phyloP scores from a whole-genome alignment of 2,113 vertebrate species.

The Lota lota region DNA sequence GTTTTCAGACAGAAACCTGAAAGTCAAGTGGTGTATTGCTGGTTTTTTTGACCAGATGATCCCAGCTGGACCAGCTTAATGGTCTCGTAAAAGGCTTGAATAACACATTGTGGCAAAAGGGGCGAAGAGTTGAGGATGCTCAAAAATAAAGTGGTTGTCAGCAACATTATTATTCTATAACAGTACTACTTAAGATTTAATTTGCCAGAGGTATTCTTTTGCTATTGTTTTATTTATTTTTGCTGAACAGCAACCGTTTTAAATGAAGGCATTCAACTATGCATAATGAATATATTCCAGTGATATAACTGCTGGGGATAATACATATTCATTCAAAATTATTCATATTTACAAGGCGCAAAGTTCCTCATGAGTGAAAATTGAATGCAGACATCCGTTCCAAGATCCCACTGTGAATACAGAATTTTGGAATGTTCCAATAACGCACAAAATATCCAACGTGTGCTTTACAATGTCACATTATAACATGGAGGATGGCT shows the following conservation, averaged over 20 bases:
- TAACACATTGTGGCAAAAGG: no score
- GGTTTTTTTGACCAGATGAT: no score
- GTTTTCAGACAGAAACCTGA: no score
- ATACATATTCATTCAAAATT: constrained; percentile 64
- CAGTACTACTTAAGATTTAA: not conserved
- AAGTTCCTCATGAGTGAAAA: constrained; percentile 49
- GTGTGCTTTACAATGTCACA: no score
- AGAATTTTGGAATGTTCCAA: constrained; percentile 17
- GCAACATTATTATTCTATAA: no score
- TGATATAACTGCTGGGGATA: constrained; percentile 48
- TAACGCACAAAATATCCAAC: no score
- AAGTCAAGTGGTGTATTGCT: no score
- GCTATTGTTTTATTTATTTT: constrained; percentile 49
- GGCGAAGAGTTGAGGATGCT: no score
- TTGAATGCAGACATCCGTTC: constrained; percentile 45
- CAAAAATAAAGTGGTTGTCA: no score
- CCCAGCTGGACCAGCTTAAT: no score
- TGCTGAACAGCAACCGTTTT: constrained; percentile 43
- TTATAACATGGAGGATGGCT: no score
- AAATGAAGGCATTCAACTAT: constrained; percentile 55
- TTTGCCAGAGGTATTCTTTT: constrained; percentile 30
- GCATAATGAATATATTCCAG: constrained; percentile 48
- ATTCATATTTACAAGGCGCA: constrained; percentile 55
- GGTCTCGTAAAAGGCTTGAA: no score
- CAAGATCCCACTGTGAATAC: constrained; percentile 47